Evolutionary conservation across 2,888 invertebrate species (phyloP), one percentile per base, ranked within the genome.

Genomic region (Tipula vernalis): DNA sequence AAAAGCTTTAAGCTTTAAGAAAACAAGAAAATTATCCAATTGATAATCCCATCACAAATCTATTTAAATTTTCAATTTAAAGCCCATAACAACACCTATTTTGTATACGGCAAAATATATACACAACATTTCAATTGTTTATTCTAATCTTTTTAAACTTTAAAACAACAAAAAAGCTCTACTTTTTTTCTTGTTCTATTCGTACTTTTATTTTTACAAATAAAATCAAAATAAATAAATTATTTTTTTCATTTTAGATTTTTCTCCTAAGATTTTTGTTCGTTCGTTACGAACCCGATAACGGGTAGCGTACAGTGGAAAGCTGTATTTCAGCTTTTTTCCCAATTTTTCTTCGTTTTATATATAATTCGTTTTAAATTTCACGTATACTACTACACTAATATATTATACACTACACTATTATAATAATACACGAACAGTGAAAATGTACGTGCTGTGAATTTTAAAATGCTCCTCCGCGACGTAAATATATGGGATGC

Each of bases 161-260:
- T 28, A 28, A 28, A 71, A 71, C 28, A 51, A 51, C 51, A 51
- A 51, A 71, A 71, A 71, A 71, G 71, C 71, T 71, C 15, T 51
- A 15, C 15, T 51, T 71, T 51, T 71, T 71, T 71, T 28, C 28
- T 71, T 57, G 51, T 57, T 15, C 15, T 57, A 15, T 57, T 57
- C 51, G 15, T 71, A 28, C 28, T 28, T 71, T 28, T 28, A 5
- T 71, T 71, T 71, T 28, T 71, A 28, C 28, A 71, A 71, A 71
- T 71, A 71, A 71, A 71, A 71, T 71, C 71, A 71, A 71, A 71
- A 71, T 71, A 71, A 71, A 71, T 71, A 71, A 71, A 71, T 71
- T 71, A 71, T 71, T 71, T 71, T 5, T 39, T 71, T 71, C 28
- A 10, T 28, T 71, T 71, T 71, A 3, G 28, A 28, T 28, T 71